Evolutionary conservation across 2,888 invertebrate genomes (phyloP).

Genomic region (Calliphora vomitoria): DNA sequence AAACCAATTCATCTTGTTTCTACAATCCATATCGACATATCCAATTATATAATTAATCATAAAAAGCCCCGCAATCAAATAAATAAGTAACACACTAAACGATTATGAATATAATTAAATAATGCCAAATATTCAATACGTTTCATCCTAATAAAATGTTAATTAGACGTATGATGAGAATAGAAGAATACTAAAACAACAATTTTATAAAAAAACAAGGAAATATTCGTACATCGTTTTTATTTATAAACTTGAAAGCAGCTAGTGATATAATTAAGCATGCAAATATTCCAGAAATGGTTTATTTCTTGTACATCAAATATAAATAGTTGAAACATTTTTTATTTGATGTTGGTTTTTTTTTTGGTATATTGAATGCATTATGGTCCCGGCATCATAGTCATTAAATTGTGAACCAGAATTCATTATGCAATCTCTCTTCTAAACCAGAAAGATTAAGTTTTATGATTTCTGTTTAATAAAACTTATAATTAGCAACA

Average conservation of each 20-base stretch:
- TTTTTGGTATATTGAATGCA: background rate
- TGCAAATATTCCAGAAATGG: slow-evolving; percentile 1
- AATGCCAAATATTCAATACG: too few species aligned
- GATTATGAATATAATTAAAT: too few species aligned
- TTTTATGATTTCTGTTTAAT: background rate
- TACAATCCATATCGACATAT: too few species aligned
- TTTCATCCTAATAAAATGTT: too few species aligned
- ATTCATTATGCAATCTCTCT: slow-evolving; percentile 2
- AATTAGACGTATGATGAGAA: too few species aligned
- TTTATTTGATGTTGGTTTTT: background rate
- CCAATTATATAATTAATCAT: too few species aligned
- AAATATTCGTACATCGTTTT: background rate
- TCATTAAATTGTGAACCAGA: background rate
- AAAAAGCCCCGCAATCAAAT: too few species aligned
- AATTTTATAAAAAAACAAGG: background rate
- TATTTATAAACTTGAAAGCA: background rate
- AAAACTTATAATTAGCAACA: background rate
- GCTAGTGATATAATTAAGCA: background rate
- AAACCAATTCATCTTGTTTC: too few species aligned
- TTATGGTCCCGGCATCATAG: background rate
- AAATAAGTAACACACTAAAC: too few species aligned
- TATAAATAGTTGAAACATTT: background rate
- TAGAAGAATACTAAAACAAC: background rate
- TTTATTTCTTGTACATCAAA: background rate
- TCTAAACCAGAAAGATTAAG: background rate